Evolutionary conservation across 2,888 invertebrate genomes (phyloP), one percentile per base, ranked within the genome.

Genomic region (Limnephilus marmoratus): DNA sequence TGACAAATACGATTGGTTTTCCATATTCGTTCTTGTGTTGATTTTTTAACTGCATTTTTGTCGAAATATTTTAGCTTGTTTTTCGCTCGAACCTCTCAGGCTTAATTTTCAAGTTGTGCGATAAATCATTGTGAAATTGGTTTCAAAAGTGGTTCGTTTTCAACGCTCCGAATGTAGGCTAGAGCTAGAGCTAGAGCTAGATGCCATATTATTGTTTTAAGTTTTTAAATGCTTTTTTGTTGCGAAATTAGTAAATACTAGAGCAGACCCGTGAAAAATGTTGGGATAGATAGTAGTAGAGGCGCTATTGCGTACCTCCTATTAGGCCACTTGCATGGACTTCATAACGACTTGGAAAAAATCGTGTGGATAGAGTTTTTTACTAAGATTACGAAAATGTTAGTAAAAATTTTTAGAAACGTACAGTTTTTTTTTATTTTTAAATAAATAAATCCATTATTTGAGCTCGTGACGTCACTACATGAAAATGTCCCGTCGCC

Each of bases 21-120:
- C 18, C 7, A 68, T 68, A 3, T 53, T 18, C 15, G 18, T 53
- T 68, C 7, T 53, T 53, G 18, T 24, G 68, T 68, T 68, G 68
- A 18, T 18, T 68, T 68, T 18, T 68, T 7, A 68, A 24, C 1
- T 83, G 31, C 15, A 37, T 83, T n/a, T 31, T 83, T 37, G 31
- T 34, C 82, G 82, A 18, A 82, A 82, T 34, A 34, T 34, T 82
- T 82, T 82, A 31, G 83, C 83, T 83, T 18, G 24, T 7, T 34
- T 83, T 83, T 83, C 83, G 37, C 83, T 37, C 31, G 83, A 37
- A 83, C 83, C 34, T 34, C 82, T 83, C 82, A 12, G 83, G 83
- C 2, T 83, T 83, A 37, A 37, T 83, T 83, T 83, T 83, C 37
- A 37, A 15, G 83, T 83, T 83, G 15, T 83, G 37, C 24, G 83